A percentile compares a stretch with the other conserved stretches of the same genome.
Conservation (phyloP, 2,797 vertebrate genomes). For the Phataginus tetradactyla region DNA sequence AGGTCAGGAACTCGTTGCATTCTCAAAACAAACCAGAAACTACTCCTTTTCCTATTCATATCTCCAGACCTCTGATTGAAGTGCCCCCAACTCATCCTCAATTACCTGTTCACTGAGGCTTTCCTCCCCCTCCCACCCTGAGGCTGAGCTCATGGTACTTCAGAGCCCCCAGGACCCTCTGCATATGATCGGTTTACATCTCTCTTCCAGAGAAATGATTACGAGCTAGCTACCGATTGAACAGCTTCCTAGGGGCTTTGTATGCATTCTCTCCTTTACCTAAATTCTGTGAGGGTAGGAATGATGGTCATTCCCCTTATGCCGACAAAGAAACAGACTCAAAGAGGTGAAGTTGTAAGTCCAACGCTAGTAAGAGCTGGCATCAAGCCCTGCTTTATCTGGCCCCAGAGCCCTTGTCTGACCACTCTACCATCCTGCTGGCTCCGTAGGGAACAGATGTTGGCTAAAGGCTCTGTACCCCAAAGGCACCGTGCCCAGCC, state of each 20-base stretch:
- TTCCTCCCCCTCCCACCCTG: neutral
- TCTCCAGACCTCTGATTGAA: neutral
- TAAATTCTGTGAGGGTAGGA: neutral
- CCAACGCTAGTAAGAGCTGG: neutral
- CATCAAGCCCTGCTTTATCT: neutral
- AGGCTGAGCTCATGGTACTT: neutral
- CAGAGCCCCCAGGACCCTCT: neutral
- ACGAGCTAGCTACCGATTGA: neutral
- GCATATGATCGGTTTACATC: neutral
- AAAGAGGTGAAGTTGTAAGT: neutral
- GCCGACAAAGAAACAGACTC: neutral
- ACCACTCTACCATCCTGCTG: accelerated
- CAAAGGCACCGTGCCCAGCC: neutral
- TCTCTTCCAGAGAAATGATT: neutral
- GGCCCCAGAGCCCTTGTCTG: neutral
- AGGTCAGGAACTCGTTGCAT: neutral
- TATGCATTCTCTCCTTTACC: neutral
- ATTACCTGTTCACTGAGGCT: neutral
- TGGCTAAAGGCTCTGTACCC: neutral
- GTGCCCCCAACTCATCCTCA: neutral
- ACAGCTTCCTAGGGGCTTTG: neutral
- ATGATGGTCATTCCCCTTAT: neutral
- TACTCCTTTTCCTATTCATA: neutral
- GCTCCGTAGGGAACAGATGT: neutral
- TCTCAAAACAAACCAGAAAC: neutral